These are phyloP conservation scores for Psittacula cyanocephala DNA, from an alignment of 2,113 vertebrate genomes.

Conservation along the genomic window DNA sequence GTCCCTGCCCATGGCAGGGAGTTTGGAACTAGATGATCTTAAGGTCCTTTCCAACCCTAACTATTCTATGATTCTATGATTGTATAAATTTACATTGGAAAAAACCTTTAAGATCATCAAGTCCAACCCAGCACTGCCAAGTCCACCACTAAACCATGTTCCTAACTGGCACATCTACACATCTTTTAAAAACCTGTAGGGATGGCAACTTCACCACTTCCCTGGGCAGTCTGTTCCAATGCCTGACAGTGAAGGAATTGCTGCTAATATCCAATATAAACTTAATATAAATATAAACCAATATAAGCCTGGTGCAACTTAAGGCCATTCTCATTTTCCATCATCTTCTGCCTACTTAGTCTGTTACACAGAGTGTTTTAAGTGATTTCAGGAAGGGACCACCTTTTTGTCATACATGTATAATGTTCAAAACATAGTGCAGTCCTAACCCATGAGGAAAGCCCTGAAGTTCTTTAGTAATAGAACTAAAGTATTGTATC, in stretches of 20 bases:
- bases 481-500: background rate
- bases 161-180: background rate
- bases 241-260: background rate
- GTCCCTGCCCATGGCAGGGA: too few species aligned
- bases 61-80: too few species aligned
- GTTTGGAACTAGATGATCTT: too few species aligned
- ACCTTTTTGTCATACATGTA: background rate
- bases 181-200: background rate
- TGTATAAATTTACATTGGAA: background rate
- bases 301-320: too few species aligned
- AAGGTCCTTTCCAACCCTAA: too few species aligned
- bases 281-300: too few species aligned
- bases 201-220: background rate
- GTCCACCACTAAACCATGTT: background rate
- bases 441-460: background rate
- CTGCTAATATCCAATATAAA: background rate
- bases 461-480: background rate
- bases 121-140: background rate
- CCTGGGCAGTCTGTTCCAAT: background rate
- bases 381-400: background rate
- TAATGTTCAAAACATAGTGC: background rate
- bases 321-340: background rate
- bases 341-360: background rate
- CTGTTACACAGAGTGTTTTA: background rate
- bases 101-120: background rate